Conservation (phyloP, 92 coral and sea anemone species). For the Porites evermanni region DNA sequence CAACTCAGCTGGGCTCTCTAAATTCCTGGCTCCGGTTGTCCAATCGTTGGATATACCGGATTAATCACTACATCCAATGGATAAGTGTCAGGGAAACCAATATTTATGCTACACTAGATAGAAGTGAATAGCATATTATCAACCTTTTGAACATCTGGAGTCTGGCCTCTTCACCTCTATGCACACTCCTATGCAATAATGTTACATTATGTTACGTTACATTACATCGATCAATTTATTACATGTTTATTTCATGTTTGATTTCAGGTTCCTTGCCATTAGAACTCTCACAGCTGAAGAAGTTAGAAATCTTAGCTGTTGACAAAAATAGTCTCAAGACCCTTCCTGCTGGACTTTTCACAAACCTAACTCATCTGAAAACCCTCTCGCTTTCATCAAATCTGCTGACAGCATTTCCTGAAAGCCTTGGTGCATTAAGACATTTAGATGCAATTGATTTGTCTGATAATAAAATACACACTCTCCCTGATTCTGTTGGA, state of each 20-base stretch:
- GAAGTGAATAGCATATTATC: no score
- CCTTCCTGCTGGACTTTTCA: slow-evolving; percentile 74
- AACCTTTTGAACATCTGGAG: no score
- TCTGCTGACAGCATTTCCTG: slow-evolving; percentile 84
- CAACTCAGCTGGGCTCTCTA: no score
- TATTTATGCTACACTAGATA: no score
- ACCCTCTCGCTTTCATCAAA: slow-evolving; percentile 81
- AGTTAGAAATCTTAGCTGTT: slow-evolving; percentile 78
- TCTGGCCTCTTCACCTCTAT: no score
- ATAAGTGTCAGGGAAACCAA: no score
- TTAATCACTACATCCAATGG: no score
- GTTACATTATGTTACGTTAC: no score
- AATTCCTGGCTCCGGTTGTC: no score
- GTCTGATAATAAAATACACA: slow-evolving; percentile 80
- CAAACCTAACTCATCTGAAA: slow-evolving; percentile 77
- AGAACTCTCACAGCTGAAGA: slow-evolving; percentile 80
- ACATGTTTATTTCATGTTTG: not conserved
- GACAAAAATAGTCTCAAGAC: slow-evolving; percentile 67
- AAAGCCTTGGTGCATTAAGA: slow-evolving; percentile 73
- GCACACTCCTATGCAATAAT: no score
- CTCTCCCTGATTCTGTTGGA: slow-evolving; percentile 81
- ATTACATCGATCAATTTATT: not conserved
- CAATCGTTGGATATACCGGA: no score
- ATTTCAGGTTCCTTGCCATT: slow-evolving; percentile 67
- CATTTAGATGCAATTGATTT: slow-evolving; percentile 87